Evolutionary conservation across 2,113 vertebrate species (phyloP).

Genomic region (Todiramphus chloris): DNA sequence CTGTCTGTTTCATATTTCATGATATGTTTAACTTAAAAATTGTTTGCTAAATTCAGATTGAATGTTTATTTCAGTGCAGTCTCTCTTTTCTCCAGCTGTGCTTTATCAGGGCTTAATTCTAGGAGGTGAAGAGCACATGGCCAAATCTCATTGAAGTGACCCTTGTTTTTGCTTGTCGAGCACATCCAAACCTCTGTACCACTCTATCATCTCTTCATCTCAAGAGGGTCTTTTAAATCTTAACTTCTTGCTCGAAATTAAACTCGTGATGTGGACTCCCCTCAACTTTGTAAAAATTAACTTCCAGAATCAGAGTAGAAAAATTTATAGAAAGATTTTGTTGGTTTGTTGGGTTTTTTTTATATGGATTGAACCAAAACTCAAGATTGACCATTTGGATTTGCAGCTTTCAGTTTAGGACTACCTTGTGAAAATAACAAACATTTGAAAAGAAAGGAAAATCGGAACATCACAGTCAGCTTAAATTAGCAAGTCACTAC

Average conservation of each 20-base stretch:
- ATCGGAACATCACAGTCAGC: background rate
- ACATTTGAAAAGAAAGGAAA: background rate
- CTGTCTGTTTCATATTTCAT: background rate
- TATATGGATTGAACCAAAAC: background rate
- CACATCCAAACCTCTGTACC: background rate
- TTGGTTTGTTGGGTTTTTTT: background rate
- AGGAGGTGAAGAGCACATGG: background rate
- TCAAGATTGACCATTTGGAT: background rate
- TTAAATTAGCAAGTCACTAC: background rate
- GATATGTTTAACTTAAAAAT: background rate
- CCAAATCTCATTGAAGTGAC: background rate
- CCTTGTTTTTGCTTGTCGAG: background rate
- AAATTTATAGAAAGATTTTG: background rate
- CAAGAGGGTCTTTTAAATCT: background rate
- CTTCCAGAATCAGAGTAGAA: background rate
- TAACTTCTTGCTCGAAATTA: background rate
- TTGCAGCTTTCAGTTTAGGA: background rate
- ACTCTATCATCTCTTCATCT: background rate
- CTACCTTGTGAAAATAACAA: background rate
- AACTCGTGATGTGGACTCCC: background rate
- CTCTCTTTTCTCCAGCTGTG: background rate
- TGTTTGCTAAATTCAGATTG: background rate
- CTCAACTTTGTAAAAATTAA: background rate
- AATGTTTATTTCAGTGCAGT: background rate
- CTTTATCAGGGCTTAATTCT: background rate